phyloP scores from a whole-genome alignment of 2,888 invertebrate genomes.

The Meteorus colon region DNA sequence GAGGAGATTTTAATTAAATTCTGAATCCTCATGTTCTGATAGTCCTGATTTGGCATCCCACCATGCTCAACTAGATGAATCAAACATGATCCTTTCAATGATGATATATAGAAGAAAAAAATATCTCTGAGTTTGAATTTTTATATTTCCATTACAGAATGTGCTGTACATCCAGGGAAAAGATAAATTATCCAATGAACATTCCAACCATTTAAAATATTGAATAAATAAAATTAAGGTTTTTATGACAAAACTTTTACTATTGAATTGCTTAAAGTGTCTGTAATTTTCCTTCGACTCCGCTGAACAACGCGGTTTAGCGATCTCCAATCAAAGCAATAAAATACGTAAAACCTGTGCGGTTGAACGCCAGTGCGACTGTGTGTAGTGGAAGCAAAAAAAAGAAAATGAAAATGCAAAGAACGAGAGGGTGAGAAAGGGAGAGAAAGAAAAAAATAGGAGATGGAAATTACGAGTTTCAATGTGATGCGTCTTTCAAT shows the following conservation, averaged over 20 bases:
- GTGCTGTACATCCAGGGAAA: no score
- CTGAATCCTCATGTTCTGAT: no score
- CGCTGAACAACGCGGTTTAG: constrained; percentile 1
- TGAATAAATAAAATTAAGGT: not conserved
- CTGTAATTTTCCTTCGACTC: not conserved
- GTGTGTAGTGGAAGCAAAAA: not conserved
- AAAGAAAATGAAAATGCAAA: constrained; percentile 9
- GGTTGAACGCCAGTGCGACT: not conserved
- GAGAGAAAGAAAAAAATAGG: not conserved
- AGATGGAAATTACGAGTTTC: constrained; percentile 23
- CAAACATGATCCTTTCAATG: no score
- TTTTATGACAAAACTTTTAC: not conserved
- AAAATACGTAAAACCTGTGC: constrained; percentile 23
- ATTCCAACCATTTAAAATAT: no score
- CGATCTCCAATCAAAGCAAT: constrained; percentile 27
- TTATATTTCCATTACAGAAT: no score
- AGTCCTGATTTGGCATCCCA: no score
- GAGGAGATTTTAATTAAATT: no score
- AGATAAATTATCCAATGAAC: no score
- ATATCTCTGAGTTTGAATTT: no score
- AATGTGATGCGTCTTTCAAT: constrained; percentile 29
- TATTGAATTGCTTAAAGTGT: not conserved
- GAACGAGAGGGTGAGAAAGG: not conserved
- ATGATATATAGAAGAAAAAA: no score
- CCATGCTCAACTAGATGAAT: no score